Evolutionary conservation across 2,113 vertebrate genomes (phyloP).

Genomic region (Furnarius figulus): DNA sequence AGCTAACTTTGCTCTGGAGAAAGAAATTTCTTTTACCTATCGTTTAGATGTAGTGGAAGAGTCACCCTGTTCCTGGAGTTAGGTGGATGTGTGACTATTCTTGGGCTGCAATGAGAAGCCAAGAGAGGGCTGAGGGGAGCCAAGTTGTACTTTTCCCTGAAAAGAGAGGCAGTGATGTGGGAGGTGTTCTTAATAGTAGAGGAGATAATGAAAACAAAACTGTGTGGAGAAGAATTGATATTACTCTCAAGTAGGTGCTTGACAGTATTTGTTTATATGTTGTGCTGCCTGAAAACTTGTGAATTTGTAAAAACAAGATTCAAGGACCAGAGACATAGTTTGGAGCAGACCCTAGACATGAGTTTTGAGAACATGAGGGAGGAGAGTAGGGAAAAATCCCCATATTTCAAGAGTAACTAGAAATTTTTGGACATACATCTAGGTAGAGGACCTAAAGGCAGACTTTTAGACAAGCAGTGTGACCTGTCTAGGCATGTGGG

Average conservation of each 20-base stretch:
- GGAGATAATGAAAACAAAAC: neutral
- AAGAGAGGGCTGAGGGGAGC: neutral
- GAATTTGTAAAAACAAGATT: neutral
- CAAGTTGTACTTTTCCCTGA: neutral
- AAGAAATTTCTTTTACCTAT: neutral
- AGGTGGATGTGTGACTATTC: neutral
- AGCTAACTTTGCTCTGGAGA: neutral
- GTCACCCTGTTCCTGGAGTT: constrained; percentile 55
- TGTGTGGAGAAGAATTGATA: neutral
- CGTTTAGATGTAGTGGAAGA: constrained; percentile 66
- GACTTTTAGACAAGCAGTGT: neutral
- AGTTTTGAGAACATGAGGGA: neutral
- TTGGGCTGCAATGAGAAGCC: neutral
- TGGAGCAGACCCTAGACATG: neutral
- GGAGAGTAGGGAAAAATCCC: neutral
- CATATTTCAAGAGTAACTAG: neutral
- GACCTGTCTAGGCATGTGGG: neutral
- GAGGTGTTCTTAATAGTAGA: neutral
- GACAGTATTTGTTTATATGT: neutral
- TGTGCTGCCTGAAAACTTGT: neutral
- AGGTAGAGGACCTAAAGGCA: neutral
- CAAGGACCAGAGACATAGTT: neutral
- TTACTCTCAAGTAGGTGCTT: neutral
- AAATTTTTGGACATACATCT: neutral
- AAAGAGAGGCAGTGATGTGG: neutral